Conservation (phyloP, 2,797 vertebrate genomes). For the Notolabrus celidotus region DNA sequence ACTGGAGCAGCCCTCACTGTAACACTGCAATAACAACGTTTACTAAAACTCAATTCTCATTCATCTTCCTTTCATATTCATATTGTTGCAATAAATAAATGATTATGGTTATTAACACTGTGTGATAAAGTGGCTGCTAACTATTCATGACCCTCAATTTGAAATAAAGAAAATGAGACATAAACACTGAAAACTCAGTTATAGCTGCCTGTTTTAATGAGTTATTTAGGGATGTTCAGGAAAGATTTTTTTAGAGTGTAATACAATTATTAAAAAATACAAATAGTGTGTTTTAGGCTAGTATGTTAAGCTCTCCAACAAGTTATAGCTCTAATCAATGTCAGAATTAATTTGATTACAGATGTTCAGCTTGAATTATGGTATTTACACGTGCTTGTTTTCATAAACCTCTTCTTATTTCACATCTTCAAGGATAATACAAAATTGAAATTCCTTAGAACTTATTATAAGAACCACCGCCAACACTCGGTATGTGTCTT, state of each 20-base stretch:
- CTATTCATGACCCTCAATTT: slow-evolving; percentile 33
- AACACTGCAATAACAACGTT: slow-evolving; percentile 28
- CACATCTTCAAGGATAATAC: no score
- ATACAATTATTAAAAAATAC: background rate
- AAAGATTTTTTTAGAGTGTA: background rate
- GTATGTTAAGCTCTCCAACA: no score
- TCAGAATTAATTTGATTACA: no score
- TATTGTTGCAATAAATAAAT: slow-evolving; percentile 49
- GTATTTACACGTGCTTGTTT: no score
- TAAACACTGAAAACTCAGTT: background rate
- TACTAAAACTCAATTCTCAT: slow-evolving; percentile 25
- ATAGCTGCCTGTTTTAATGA: background rate
- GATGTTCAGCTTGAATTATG: no score
- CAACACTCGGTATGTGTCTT: no score
- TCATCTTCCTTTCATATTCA: slow-evolving; percentile 35
- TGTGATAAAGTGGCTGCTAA: slow-evolving; percentile 23
- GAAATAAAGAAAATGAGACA: slow-evolving; percentile 13
- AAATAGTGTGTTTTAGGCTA: no score
- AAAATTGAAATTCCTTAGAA: no score
- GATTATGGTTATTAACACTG: slow-evolving; percentile 28
- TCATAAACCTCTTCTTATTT: no score
- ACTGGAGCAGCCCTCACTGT: slow-evolving; percentile 33
- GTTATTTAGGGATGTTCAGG: background rate
- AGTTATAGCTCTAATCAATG: no score
- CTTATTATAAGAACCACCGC: no score